These are phyloP conservation scores for Pollenia labialis DNA, from an alignment of 2,888 invertebrate genomes.

Conservation along the genomic window DNA sequence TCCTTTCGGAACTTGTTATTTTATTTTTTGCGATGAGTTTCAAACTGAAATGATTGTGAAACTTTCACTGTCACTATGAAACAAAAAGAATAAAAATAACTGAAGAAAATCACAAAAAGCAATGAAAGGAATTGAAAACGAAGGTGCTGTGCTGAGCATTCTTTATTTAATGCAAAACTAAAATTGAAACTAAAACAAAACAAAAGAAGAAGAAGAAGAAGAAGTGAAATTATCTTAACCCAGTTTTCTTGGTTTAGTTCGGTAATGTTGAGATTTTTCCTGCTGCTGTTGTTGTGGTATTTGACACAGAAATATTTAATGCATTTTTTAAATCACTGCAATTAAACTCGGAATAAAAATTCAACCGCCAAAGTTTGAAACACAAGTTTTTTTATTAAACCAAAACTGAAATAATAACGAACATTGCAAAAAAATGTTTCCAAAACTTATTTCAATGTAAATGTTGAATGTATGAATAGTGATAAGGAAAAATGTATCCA, in stretches of 20 bases:
- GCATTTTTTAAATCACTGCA: conserved; percentile 40
- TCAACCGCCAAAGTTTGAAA: conserved; percentile 19
- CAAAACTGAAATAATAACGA: neutral
- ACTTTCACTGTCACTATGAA: conserved; percentile 67
- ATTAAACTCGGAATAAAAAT: conserved; percentile 25
- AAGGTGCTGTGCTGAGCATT: conserved; percentile 52
- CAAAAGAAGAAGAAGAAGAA: conserved; percentile 21
- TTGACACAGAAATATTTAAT: conserved; percentile 69
- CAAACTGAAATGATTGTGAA: conserved; percentile 58
- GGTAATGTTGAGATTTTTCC: conserved; percentile 28
- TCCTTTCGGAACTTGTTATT: conserved; percentile 5
- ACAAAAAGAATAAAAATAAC: conserved; percentile 15
- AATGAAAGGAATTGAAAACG: conserved; percentile 49
- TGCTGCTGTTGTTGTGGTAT: conserved; percentile 38
- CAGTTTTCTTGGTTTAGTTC: conserved; percentile 41
- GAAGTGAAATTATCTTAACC: conserved; percentile 56
- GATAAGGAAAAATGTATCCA: neutral
- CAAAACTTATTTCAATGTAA: neutral
- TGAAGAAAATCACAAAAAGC: neutral
- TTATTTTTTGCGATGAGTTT: conserved; percentile 29
- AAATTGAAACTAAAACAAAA: conserved; percentile 49
- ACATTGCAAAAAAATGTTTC: neutral
- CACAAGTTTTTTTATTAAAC: neutral
- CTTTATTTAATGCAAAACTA: conserved; percentile 53
- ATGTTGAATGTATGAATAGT: conserved; percentile 4